These are phyloP conservation scores for Drosophila sp. DNA, from an alignment of 1,140 invertebrate genomes.

Conservation along the genomic window DNA sequence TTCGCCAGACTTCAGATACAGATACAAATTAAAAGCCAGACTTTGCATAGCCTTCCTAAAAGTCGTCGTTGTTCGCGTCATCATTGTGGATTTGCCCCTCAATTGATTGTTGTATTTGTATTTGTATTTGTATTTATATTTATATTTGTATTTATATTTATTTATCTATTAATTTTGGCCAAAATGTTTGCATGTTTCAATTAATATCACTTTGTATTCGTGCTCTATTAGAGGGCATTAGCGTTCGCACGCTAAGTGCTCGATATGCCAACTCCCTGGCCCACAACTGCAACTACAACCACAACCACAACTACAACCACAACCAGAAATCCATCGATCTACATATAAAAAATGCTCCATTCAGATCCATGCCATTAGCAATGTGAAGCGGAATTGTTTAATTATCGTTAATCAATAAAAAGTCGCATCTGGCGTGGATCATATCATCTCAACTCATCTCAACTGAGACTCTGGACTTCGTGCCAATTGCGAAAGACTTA, in stretches of 20 bases:
- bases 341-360: conserved; percentile 24
- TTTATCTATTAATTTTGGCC: conserved; percentile 19
- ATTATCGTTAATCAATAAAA: conserved; percentile 74
- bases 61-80: conserved; percentile 8
- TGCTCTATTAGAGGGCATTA: conserved; percentile 73
- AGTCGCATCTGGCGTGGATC: conserved; percentile 12
- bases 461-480: neutral
- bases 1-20: conserved; percentile 18
- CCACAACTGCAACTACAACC: conserved; percentile 11
- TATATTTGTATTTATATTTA: conserved; percentile 8
- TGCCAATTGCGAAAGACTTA: conserved; percentile 43
- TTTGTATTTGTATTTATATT: conserved; percentile 2
- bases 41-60: conserved; percentile 64
- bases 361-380: conserved; percentile 42
- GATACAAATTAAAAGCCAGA: conserved; percentile 36
- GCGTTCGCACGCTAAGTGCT: conserved; percentile 62
- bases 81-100: conserved; percentile 50
- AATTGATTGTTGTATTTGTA: conserved; percentile 26
- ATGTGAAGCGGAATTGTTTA: conserved; percentile 50
- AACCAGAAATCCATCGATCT: conserved; percentile 43
- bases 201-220: conserved; percentile 61
- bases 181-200: conserved; percentile 72
- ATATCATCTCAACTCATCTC: conserved; percentile 1
- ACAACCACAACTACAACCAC: conserved; percentile 12
- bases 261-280: conserved; percentile 31